Conservation (phyloP, 2,113 vertebrate species). For the Lepidothrix coronata region DNA sequence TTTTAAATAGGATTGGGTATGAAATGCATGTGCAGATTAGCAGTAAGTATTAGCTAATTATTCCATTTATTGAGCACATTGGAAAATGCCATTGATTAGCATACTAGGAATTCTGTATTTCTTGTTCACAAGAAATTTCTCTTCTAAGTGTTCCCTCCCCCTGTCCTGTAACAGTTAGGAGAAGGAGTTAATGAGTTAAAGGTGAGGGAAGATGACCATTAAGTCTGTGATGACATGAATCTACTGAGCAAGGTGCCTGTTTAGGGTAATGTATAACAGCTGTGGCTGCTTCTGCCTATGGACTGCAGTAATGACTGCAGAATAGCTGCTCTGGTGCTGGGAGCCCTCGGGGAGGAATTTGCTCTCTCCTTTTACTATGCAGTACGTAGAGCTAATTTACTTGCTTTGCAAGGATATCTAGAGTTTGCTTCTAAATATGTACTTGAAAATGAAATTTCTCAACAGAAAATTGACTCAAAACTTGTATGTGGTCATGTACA, state of each 20-base stretch:
- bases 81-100: neutral
- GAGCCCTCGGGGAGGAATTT: neutral
- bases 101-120: neutral
- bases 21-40: neutral
- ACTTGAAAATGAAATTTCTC: neutral
- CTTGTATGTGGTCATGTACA: neutral
- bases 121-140: neutral
- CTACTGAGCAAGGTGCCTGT: neutral
- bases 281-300: neutral
- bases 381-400: constrained; percentile 1
- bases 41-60: neutral
- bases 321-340: constrained; percentile 2
- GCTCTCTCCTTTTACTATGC: neutral
- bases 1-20: neutral
- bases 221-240: neutral
- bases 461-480: neutral
- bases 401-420: neutral
- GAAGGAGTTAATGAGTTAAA: neutral
- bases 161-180: neutral
- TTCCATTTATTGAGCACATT: neutral
- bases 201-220: neutral
- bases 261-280: neutral
- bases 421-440: neutral
- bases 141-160: neutral
- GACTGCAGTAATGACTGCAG: neutral